These are phyloP conservation scores for Drosophila subquinaria DNA, from an alignment of 2,888 invertebrate species.

Conservation along the genomic window DNA sequence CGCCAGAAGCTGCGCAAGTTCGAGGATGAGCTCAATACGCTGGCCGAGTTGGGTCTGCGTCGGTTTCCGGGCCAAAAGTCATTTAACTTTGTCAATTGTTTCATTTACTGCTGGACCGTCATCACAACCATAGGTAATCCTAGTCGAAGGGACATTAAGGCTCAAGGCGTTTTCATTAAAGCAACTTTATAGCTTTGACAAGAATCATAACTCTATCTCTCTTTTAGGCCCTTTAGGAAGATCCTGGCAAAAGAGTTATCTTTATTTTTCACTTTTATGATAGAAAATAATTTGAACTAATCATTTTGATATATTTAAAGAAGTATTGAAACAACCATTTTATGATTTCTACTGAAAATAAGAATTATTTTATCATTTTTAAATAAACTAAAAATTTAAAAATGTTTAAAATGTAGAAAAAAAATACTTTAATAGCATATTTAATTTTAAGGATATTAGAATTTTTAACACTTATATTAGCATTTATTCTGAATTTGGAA, in stretches of 20 bases:
- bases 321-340: too few relatives aligned
- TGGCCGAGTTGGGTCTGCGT: constrained; percentile 93
- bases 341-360: too few relatives aligned
- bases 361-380: too few relatives aligned
- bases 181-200: background rate
- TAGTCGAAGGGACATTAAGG: background rate
- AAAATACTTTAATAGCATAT: too few relatives aligned
- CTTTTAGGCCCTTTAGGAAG: background rate
- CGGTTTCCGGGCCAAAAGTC: constrained; percentile 93
- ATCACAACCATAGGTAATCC: constrained; percentile 94
- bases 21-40: constrained; percentile 93
- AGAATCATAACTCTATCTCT: background rate
- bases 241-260: too few relatives aligned
- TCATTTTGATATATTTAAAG: too few relatives aligned
- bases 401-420: too few relatives aligned
- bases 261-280: too few relatives aligned
- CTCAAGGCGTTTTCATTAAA: background rate
- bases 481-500: background rate
- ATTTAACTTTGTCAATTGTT: constrained; percentile 95
- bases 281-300: too few relatives aligned
- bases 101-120: constrained; percentile 94
- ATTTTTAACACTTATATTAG: background rate
- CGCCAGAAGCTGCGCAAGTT: constrained; percentile 92
- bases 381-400: too few relatives aligned
- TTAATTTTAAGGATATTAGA: background rate